Evolutionary conservation across 2,888 invertebrate genomes (phyloP), one percentile per base, ranked within the genome.

Genomic region (Drosophila birchii): DNA sequence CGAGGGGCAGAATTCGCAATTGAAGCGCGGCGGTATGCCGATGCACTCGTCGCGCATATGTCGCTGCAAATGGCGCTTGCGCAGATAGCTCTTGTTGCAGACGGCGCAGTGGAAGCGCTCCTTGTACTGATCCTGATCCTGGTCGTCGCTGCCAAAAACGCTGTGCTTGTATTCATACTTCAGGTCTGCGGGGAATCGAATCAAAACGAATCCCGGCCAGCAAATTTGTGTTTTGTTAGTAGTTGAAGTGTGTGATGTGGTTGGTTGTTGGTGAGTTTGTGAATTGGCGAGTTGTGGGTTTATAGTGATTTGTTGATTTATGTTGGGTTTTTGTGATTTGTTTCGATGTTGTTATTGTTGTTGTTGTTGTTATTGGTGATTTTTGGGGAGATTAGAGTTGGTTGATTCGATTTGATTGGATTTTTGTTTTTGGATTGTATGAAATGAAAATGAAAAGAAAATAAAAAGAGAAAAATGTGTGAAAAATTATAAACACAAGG

Each of bases 41-140:
- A 93, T 92, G 78, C 94, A 94, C 82, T 94, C 94, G 77, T 93
- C 93, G 51, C 93, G 93, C 81, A 93, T 92, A 78, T 95, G 95
- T 11, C 95, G 93, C 77, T 94, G 94, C 68, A 95, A 89, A 70
- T 95, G 95, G 47, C 95, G 94, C 87, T 94, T 94, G 49, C 94
- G 93, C 84, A 94, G 93, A 90, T 95, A 95, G 70, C 93, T 94
- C 90, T 94, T 94, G 78, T 93, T 93, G 79, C 95, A 95, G 51
- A 93, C 93, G 59, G 91, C 90, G 88, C 95, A 95, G 23, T 92
- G 92, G 82, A 93, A 94, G 70, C 94, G 93, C 63, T 93, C 92
- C 20, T 81, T 81, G 20, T 75, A 47, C 61, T 81, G 77, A 43
- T 57, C 63, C 41, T 41, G 47, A 36, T 64, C 76, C 69, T 23